Evolutionary conservation across 2,113 vertebrate species (phyloP), one percentile per base, ranked within the genome.

Genomic region (Holacanthus passer): DNA sequence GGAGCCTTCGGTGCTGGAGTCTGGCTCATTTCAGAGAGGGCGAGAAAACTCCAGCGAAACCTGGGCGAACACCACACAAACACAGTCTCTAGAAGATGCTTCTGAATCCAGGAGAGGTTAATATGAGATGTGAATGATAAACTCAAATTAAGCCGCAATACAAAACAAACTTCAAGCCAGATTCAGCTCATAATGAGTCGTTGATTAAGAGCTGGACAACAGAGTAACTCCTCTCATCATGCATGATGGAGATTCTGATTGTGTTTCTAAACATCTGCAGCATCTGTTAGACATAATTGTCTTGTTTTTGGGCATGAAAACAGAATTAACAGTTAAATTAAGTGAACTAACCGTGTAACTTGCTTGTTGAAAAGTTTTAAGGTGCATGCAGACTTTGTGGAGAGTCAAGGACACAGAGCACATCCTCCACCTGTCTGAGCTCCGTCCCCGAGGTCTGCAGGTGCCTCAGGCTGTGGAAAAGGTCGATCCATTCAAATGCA

Each of bases 381-480:
- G 62, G 55, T 59, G 7, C 29, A 20, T 75, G 59, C 31, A 24
- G 52, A 68, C n/a, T 60, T 82, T 7, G 20, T 7, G n/a, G 20
- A 67, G 31, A 24, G 72, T 82, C 59, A 77, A 86, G 84, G 86
- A 86, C 78, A 19, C 37, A 3, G 32, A 43, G 65, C 60, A 53
- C 16, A 17, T 71, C 53, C 19, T 68, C 48, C 39, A 45, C 31
- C 39, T 29, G 62, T n/a, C 77, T 64, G 60, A 27, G 64, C 75
- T 50, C 47, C 0, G 63, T 70, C 83, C 62, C 74, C 2, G 32
- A 27, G 53, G 82, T 71, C 48, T 82, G 58, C 79, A 67, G 66
- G 66, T 55, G 86, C 86, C 88, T 83, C 82, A 2, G 84, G 90
- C 82, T 79, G 73, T 31, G 10, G 45, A 17, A 85, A 88, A 90